Base-by-base conservation (phyloP, 2,888 invertebrate species). In the Lagria hirta region DNA sequence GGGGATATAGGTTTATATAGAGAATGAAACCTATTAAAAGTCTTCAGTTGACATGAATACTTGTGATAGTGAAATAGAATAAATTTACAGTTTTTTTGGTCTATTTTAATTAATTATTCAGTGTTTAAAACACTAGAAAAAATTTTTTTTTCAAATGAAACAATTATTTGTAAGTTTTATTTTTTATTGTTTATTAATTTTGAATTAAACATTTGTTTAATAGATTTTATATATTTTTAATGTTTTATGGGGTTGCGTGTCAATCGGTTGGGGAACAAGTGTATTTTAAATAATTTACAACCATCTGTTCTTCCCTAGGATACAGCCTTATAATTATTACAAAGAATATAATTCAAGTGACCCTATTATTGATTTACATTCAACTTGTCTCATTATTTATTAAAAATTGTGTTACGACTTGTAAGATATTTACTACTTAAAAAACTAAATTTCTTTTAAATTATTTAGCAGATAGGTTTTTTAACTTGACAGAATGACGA, bases 21-120 rank as follows among this genome's bases (percentile, higher is more conserved):
- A 61, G 62, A 65, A 65, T 61, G 65, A 64, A 66, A 61, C 65
- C 64, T 58, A 51, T 60, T 55, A 62, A 63, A 61, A 61, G 30
- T 36, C 33, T 41, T 41, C 8, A 32, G 23, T 32, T 41, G n/a
- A 12, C 12, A 23, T 30, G 17, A 40, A 17, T 18, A 24, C 5
- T 6, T 16, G 30, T 33, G 26, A 38, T 23, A 30, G 38, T 30
- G 38, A 7, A 10, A 10, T 5, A 17, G 37, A 11, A 27, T 16
- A 23, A 20, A 37, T 26, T 37, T 27, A 27, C 8, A 20, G 8
- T 11, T 8, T 32, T 32, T 17, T 6, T 4, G 24, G 14, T 16
- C 13, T 35, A 23, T 34, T 14, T 12, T 28, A 13, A 28, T 13
- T 13, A 20, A 21, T 20, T 20, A 20, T 10, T 32, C 21, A 6